Conservation (phyloP, 1,140 invertebrate species). For the Anagrus nilaparvatae region DNA sequence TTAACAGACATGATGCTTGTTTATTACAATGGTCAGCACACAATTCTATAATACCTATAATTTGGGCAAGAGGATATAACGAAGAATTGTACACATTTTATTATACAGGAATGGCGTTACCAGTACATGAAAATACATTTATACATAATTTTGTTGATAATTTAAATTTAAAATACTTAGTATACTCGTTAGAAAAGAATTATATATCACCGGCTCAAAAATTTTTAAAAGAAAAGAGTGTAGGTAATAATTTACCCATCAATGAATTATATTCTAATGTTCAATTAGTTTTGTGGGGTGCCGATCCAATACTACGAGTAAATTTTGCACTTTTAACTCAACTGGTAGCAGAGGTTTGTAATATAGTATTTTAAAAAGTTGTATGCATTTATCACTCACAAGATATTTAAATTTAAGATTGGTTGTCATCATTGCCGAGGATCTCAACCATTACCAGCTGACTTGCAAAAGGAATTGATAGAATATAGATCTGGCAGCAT, state of each 20-base stretch:
- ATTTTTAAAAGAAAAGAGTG: conserved; percentile 21
- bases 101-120: conserved; percentile 31
- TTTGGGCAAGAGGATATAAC: conserved; percentile 30
- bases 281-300: conserved; percentile 33
- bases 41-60: conserved; percentile 32
- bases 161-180: conserved; percentile 23
- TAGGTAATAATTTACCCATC: conserved; percentile 19
- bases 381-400: conserved; percentile 1
- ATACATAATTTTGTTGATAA: conserved; percentile 27
- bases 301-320: conserved; percentile 30
- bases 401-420: conserved; percentile 22
- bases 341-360: conserved; percentile 27
- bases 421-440: conserved; percentile 39
- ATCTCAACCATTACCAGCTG: conserved; percentile 24
- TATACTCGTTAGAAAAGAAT: conserved; percentile 23
- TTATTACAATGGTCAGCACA: conserved; percentile 30
- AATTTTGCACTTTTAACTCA: conserved; percentile 31
- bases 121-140: conserved; percentile 27
- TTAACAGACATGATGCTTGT: conserved; percentile 36
- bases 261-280: conserved; percentile 32
- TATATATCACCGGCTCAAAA: conserved; percentile 26
- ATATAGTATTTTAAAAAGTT: background rate
- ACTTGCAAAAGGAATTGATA: conserved; percentile 31
- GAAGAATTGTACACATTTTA: conserved; percentile 35
- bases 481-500: conserved; percentile 30